Percentiles rank a stretch among this genome's conserved stretches.
phyloP scores from a whole-genome alignment of 2,113 vertebrate species.

The Oxyura jamaicensis region DNA sequence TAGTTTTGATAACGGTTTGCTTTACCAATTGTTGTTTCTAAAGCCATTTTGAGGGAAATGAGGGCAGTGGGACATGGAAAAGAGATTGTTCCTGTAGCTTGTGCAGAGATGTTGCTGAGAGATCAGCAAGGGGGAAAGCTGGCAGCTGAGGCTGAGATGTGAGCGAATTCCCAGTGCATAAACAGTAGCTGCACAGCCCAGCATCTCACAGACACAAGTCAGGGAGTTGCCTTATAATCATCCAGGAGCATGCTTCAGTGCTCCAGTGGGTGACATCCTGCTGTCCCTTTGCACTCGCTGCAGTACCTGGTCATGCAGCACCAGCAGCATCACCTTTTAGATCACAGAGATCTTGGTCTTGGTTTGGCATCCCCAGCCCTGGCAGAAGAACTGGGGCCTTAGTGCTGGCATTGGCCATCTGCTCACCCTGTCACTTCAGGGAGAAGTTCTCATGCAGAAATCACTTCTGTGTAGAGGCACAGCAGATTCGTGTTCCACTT shows the following conservation, averaged over 20 bases:
- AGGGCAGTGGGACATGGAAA: neutral
- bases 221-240: neutral
- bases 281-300: too few species aligned
- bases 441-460: neutral
- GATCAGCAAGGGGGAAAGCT: neutral
- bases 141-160: neutral
- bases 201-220: fast-evolving
- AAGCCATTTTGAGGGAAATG: neutral
- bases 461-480: neutral
- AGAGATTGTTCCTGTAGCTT: neutral
- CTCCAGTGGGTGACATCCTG: neutral
- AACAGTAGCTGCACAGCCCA: fast-evolving
- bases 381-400: neutral
- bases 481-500: neutral
- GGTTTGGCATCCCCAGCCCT: neutral
- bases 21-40: neutral
- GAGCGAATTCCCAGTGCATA: neutral
- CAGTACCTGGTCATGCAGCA: neutral
- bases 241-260: neutral
- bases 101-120: neutral
- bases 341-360: neutral
- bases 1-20: neutral
- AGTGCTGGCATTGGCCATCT: neutral
- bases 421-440: neutral
- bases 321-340: neutral